These are phyloP conservation scores for Allophyes oxyacanthae DNA, from an alignment of 2,888 invertebrate species.

Conservation along the genomic window DNA sequence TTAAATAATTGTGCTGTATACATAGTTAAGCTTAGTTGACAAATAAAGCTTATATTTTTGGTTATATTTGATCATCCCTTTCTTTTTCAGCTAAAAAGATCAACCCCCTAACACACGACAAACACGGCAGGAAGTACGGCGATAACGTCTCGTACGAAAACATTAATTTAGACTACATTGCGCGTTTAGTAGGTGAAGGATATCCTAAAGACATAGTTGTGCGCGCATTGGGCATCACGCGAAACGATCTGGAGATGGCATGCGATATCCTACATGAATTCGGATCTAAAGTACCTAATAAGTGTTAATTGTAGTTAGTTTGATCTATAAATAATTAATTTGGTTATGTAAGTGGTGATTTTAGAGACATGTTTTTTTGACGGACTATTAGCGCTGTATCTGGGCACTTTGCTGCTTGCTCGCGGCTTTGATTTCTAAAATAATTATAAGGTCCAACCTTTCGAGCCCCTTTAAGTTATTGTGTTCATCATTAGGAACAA, in stretches of 20 bases:
- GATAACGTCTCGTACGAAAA: conserved; percentile 94
- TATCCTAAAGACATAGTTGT: conserved; percentile 97
- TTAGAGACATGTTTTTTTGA: neutral
- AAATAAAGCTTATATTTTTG: too few relatives aligned
- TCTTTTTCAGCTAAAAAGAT: conserved; percentile 81
- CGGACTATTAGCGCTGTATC: too few relatives aligned
- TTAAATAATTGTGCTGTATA: too few relatives aligned
- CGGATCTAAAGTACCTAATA: conserved; percentile 88
- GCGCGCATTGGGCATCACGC: conserved; percentile 96
- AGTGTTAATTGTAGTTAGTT: conserved; percentile 70
- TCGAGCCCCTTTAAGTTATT: too few relatives aligned
- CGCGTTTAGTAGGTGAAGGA: conserved; percentile 96
- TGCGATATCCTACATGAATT: conserved; percentile 98
- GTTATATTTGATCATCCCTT: too few relatives aligned
- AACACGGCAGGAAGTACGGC: conserved; percentile 83
- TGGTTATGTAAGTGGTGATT: conserved; percentile 27
- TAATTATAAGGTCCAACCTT: too few relatives aligned
- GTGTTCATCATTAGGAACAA: too few relatives aligned
- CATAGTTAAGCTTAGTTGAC: too few relatives aligned
- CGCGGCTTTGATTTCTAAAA: too few relatives aligned
- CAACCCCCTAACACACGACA: conserved; percentile 86
- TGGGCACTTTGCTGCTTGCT: too few relatives aligned
- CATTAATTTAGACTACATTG: conserved; percentile 97
- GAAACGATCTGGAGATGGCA: conserved; percentile 98
- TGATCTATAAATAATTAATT: conserved; percentile 44